Base-by-base conservation (phyloP, 2,797 vertebrate species). In the Selene dorsalis region DNA sequence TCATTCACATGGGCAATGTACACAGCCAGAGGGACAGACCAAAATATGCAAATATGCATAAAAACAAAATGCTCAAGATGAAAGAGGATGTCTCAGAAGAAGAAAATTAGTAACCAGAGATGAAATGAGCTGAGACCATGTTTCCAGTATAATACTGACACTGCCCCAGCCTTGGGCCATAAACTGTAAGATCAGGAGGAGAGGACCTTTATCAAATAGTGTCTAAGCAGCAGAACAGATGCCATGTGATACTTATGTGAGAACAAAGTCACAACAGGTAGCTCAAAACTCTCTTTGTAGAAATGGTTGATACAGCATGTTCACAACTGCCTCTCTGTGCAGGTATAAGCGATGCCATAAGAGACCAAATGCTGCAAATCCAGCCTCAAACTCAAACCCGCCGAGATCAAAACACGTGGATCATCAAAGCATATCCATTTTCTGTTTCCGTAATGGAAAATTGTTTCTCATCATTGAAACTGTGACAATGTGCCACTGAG, bases 61-160 rank as follows among this genome's bases (percentile, higher is more conserved):
- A 69, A 9, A 59, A 65, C 4, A 39, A 41, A 69, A 60, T 2
- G 8, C 50, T 30, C 58, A 32, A 20, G 38, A 68, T 35, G 28
- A 22, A 12, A 65, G 26, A 64, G 24, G 38, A 57, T 16, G 57
- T 39, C 56, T 24, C 6, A 57, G 35, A 26, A 39, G 52, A 64
- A 78, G 50, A 32, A 72, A 77, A 71, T 35, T 35, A 68, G 47
- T 48, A 60, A 47, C 12, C 48, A 63, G n/a, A 18, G 7, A 61
- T 32, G n/a, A 84, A 76, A 14, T 73, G 38, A 74, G 20, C 3
- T 24, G 17, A 64, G 43, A 75, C 88, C 53, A 41, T 28, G 55
- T 88, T 82, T 82, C 80, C 62, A 67, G 53, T 81, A 77, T n/a
- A 75, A 79, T 55, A 78, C 9, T 75, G 84, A 77, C 62, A 59